Evolutionary conservation across 37 sponge, comb jelly and placozoan species (phyloP).

Genomic region (Geodia barretti): DNA sequence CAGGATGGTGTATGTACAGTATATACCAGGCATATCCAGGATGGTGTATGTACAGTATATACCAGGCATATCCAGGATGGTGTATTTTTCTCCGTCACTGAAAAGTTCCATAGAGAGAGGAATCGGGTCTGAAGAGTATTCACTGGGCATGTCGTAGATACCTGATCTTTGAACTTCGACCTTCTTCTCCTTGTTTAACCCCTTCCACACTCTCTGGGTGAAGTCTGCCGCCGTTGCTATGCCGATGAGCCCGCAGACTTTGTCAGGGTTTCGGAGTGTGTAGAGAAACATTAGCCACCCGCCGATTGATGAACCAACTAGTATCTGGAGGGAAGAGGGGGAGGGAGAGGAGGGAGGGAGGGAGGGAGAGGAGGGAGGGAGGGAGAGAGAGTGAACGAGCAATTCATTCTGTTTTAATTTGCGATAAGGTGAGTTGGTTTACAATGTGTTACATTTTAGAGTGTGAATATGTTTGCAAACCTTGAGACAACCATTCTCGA

Average conservation of each 20-base stretch:
- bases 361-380: not conserved
- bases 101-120: constrained; percentile 41
- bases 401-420: too few species aligned
- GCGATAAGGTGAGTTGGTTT: too few species aligned
- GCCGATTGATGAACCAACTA: constrained; percentile 72
- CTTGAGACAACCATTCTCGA: too few species aligned
- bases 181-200: constrained; percentile 38
- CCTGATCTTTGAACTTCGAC: constrained; percentile 47
- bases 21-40: not conserved
- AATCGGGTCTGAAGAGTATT: constrained; percentile 33
- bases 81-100: constrained; percentile 68
- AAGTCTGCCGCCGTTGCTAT: constrained; percentile 62
- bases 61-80: constrained; percentile 78
- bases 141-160: constrained; percentile 11
- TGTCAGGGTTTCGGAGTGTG: constrained; percentile 70
- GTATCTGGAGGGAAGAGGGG: not conserved
- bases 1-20: too few species aligned
- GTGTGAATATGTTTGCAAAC: too few species aligned
- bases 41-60: too few species aligned
- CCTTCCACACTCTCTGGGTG: constrained; percentile 49
- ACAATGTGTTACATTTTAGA: too few species aligned
- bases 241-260: constrained; percentile 66
- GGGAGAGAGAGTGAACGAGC: not conserved
- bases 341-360: not conserved
- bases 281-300: constrained; percentile 83